A percentile compares a stretch with the other conserved stretches of the same genome.
These are phyloP conservation scores for Lithobius niger DNA, from an alignment of 1,140 invertebrate genomes.

Conservation along the genomic window DNA sequence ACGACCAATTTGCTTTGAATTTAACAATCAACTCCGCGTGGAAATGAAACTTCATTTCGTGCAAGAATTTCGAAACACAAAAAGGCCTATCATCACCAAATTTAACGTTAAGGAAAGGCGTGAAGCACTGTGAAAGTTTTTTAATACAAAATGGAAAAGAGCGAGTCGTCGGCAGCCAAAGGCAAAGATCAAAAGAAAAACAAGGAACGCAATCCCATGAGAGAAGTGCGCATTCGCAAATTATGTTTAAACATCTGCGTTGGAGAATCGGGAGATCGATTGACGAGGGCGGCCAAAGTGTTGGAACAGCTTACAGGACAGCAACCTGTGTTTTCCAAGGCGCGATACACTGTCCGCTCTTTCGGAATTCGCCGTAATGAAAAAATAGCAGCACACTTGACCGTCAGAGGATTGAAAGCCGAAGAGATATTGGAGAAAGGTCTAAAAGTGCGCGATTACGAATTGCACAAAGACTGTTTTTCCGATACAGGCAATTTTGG, in stretches of 20 bases:
- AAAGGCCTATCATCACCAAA: too few relatives aligned
- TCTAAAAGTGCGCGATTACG: slow-evolving; percentile 95
- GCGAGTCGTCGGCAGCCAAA: too few relatives aligned
- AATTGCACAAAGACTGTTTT: slow-evolving; percentile 95
- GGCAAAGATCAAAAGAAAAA: slow-evolving; percentile 53
- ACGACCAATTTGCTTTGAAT: too few relatives aligned
- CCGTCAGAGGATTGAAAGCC: slow-evolving; percentile 94
- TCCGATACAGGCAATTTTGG: slow-evolving; percentile 98
- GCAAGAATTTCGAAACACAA: too few relatives aligned
- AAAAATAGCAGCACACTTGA: slow-evolving; percentile 99
- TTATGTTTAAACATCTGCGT: slow-evolving; percentile 99
- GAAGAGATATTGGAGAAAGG: slow-evolving; percentile 98
- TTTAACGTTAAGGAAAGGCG: too few relatives aligned
- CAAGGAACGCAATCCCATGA: slow-evolving; percentile 90
- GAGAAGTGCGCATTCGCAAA: slow-evolving; percentile 92
- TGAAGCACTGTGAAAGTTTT: too few relatives aligned
- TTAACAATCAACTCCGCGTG: too few relatives aligned
- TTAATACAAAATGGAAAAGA: too few relatives aligned
- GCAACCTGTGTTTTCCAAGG: slow-evolving; percentile 97
- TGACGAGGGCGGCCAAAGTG: slow-evolving; percentile 98
- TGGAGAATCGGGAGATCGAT: slow-evolving; percentile 92
- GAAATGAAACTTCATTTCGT: too few relatives aligned
- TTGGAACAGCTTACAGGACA: slow-evolving; percentile 98
- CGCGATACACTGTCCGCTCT: slow-evolving; percentile 94
- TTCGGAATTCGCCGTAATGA: slow-evolving; percentile 99